Base-by-base conservation (phyloP, 2,888 invertebrate species). In the Eledona agricola region DNA sequence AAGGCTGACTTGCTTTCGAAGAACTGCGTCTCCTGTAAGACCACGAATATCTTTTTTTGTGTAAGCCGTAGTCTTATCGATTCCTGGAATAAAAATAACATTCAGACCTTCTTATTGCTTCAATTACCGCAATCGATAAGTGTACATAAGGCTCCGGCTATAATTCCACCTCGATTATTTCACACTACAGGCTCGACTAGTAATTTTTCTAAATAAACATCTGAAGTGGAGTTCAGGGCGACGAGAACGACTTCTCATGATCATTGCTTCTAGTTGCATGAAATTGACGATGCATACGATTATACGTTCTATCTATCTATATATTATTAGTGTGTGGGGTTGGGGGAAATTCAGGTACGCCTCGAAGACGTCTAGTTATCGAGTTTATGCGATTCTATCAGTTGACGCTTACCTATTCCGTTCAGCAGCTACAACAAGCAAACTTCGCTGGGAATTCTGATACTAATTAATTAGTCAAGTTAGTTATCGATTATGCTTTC, bases 41-140 rank as follows among this genome's bases (percentile, higher is more conserved):
- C 76, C 72, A 58, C 85, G 83, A 40, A 85, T 82, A 69, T 89
- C 91, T 61, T 89, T 90, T 70, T 88, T 89, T 0, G 93, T 91
- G 71, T 87, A 95, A 0, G 91, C 90, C 35, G 82, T 75, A 0
- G 80, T 79, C 19, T 84, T 86, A 75, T 94, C 94, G 59, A 94
- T 78, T 5, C 91, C 88, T 87, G 67, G 2, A 73, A 69, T n/a
- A n/a, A n/a, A n/a, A n/a, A n/a, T n/a, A 31, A 16, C 11, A n/a
- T 12, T 10, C 17, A 38, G 4, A 19, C n/a, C n/a, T 19, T 19
- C n/a, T n/a, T n/a, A n/a, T n/a, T n/a, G n/a, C n/a, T n/a, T n/a
- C n/a, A n/a, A n/a, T n/a, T n/a, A n/a, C n/a, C n/a, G n/a, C n/a
- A n/a, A n/a, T n/a, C n/a, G n/a, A n/a, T n/a, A n/a, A n/a, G n/a